phyloP scores from a whole-genome alignment of 2,888 invertebrate genomes.

The Bursaphelenchus okinawaensis region DNA sequence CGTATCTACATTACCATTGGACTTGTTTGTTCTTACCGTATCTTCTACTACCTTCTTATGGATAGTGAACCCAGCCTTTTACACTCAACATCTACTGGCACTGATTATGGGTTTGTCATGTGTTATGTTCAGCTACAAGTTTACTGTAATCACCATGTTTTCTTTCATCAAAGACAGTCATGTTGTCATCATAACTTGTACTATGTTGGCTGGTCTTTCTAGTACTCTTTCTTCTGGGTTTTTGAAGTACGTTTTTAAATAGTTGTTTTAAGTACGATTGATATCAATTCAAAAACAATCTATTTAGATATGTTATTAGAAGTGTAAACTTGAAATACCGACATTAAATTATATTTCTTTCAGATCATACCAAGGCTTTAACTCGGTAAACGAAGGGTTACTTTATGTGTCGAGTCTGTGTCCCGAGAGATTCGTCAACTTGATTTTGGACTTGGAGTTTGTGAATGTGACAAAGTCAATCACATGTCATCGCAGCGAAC shows the following conservation, averaged over 20 bases:
- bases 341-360: neutral
- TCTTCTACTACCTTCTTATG: constrained; percentile 12
- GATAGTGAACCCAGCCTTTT: constrained; percentile 12
- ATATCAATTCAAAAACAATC: too few species aligned
- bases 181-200: constrained; percentile 9
- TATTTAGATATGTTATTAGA: neutral
- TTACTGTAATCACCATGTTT: constrained; percentile 10
- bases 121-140: constrained; percentile 16
- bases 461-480: constrained; percentile 18
- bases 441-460: constrained; percentile 17
- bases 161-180: constrained; percentile 4
- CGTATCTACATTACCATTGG: constrained; percentile 11
- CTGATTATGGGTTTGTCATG: constrained; percentile 11
- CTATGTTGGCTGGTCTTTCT: constrained; percentile 6
- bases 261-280: constrained; percentile 21
- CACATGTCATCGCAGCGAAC: constrained; percentile 17
- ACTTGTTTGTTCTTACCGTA: constrained; percentile 14
- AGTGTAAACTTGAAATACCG: neutral
- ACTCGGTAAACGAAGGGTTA: constrained; percentile 15
- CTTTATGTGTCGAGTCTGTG: constrained; percentile 10
- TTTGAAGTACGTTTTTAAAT: constrained; percentile 16
- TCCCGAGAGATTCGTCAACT: constrained; percentile 14
- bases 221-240: constrained; percentile 18
- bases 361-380: constrained; percentile 21
- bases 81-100: constrained; percentile 8